Base-by-base conservation (phyloP, 2,797 vertebrate genomes). In the Australoheros facetus region DNA sequence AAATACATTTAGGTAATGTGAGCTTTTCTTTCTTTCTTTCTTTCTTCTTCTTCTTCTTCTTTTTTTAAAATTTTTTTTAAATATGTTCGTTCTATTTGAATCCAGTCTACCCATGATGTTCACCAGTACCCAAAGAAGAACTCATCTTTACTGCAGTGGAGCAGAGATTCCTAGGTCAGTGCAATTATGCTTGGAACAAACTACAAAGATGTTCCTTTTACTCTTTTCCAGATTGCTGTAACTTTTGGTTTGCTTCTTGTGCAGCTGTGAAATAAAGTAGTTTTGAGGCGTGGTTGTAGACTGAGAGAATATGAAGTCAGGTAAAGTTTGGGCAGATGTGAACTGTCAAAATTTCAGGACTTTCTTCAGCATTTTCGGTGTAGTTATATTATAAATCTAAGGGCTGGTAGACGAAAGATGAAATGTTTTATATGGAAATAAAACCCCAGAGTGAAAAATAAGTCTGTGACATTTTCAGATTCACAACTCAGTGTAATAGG, bases 181-280 rank as follows among this genome's bases (percentile, higher is more conserved):
- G 51, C 17, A 78, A 62, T 74, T 76, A 58, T 19, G 4, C 48
- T 73, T 32, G 42, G 55, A 73, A 59, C 23, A 69, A 81, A 48
- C 72, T 82, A 73, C 58, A 75, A 76, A 69, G 19, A 78, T 51
- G 19, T 56, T 75, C 13, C 30, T 72, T 70, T 71, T 19, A 64
- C 48, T 77, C 28, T 64, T 77, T 30, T 85, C 80, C 79, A 81
- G 30, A 32, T 57, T 73, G 59, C 56, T 72, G 56, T 54, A 73
- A 71, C 54, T 66, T 19, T 54, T 53, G 39, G n/a, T 79, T 77
- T 76, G 16, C 26, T 60, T 16, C 56, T 26, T 6, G 37, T 54
- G 37, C 53, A 76, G 39, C 23, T 28, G 45, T 71, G 64, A 55
- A 32, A 58, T 54, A 60, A 73, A 39, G 30, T 70, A 71, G 77